These are phyloP conservation scores for Xylocampa areola DNA, from an alignment of 2,888 invertebrate species.

Conservation along the genomic window DNA sequence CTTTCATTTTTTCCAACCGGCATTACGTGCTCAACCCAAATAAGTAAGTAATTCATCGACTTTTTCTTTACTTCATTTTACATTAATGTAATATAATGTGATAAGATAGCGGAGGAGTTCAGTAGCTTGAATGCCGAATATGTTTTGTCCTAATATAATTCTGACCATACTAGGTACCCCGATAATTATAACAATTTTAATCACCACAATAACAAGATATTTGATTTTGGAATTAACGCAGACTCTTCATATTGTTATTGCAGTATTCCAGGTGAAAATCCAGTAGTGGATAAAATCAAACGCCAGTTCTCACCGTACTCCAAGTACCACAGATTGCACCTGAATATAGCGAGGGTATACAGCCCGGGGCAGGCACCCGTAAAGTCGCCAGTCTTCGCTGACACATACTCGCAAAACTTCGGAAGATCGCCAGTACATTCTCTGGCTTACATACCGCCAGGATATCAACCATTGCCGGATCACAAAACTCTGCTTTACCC, in stretches of 20 bases:
- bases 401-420: constrained; percentile 2
- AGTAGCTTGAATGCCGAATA: too few species aligned
- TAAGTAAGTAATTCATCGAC: constrained; percentile 23
- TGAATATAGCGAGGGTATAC: constrained; percentile 55
- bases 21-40: constrained; percentile 12
- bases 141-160: too few species aligned
- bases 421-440: neutral
- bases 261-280: constrained; percentile 18
- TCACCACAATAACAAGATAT: too few species aligned
- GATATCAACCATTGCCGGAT: constrained; percentile 1
- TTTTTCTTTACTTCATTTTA: neutral
- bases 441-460: neutral
- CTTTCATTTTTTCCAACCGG: constrained; percentile 8
- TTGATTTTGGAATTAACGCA: too few species aligned
- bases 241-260: constrained; percentile 23
- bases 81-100: too few species aligned
- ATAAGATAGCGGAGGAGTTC: too few species aligned
- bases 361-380: constrained; percentile 26
- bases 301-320: constrained; percentile 17
- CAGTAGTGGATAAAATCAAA: constrained; percentile 21
- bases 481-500: constrained; percentile 17
- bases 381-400: constrained; percentile 8
- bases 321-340: constrained; percentile 49
- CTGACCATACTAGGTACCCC: too few species aligned
- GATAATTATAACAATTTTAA: too few species aligned